phyloP scores from a whole-genome alignment of 2,888 invertebrate genomes.

The Actias luna region DNA sequence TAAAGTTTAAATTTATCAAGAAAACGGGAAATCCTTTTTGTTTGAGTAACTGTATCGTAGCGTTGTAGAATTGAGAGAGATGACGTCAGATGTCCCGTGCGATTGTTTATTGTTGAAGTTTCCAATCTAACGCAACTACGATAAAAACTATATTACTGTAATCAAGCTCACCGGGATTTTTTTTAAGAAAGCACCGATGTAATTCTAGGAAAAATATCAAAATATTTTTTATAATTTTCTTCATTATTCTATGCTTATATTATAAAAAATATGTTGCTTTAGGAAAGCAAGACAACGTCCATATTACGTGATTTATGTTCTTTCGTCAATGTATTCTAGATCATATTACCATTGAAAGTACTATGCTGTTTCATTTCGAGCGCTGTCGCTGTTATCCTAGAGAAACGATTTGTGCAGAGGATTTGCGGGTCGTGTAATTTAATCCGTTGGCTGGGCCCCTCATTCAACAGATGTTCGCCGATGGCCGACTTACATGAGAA shows the following conservation, averaged over 20 bases:
- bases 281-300: too few relatives aligned
- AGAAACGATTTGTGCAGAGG: not conserved
- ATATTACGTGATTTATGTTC: not conserved
- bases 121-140: constrained; percentile 37
- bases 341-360: not conserved
- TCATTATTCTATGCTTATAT: not conserved
- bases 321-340: not conserved
- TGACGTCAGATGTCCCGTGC: constrained; percentile 39
- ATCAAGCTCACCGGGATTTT: not conserved
- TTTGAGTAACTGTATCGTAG: not conserved
- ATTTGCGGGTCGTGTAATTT: constrained; percentile 1
- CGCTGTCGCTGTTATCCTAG: not conserved
- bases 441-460: constrained; percentile 1
- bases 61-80: constrained; percentile 1
- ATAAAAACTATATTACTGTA: constrained; percentile 23
- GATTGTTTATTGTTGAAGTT: constrained; percentile 37
- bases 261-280: not conserved
- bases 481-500: constrained; percentile 2
- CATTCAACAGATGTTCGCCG: not conserved
- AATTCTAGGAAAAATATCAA: not conserved
- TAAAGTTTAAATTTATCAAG: not conserved
- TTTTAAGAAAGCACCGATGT: not conserved
- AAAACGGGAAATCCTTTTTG: not conserved
- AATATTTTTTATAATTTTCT: not conserved
- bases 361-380: not conserved